Base-by-base conservation (phyloP, 2,797 vertebrate genomes). In the Podarcis siculus region DNA sequence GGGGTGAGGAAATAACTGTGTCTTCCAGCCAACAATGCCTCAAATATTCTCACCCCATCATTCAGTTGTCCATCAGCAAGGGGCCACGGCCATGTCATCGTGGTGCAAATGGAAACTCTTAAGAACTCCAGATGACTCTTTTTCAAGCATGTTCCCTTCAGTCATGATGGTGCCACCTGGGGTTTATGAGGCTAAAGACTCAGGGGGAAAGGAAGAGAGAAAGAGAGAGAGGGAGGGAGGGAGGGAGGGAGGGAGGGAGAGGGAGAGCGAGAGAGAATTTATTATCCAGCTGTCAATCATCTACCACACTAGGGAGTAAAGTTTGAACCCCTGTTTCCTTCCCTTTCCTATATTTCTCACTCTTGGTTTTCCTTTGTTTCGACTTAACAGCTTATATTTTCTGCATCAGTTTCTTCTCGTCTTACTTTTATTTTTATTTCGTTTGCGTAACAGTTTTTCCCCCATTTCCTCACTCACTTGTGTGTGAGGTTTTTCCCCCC, bases 1-100 rank as follows among this genome's bases (percentile, higher is more conserved):
- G 83, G 83, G 88, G 88, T 89, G 69, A 82, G 88, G 83, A 86
- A 89, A 67, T 85, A 89, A 82, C 78, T 82, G 79, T 87, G 88
- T 89, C 83, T 89, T 89, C 88, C 88, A 86, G 58, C 79, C 83
- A 30, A 86, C 78, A 77, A 89, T 89, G 88, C 88, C 88, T 89
- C 83, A 86, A 86, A 86, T 58, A 81, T 82, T 82, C 79, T 58
- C 25, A 12, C 71, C 79, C 77, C 58, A 58, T 66, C 73, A 78
- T 78, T 78, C 25, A 13, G 23, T 87, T 83, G 25, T 85, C 61
- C 83, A 81, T 79, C 67, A 30, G 69, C 49, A 19, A 75, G 39
- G 81, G 55, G 12, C 32, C 32, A 21, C 8, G 9, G n/a, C 80
- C 61, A 12, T 69, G 61, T 37, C 64, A 42, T 55, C 13, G 49